These are phyloP conservation scores for Atherinosoma microstoma DNA, from an alignment of 2,797 vertebrate genomes.

Conservation along the genomic window DNA sequence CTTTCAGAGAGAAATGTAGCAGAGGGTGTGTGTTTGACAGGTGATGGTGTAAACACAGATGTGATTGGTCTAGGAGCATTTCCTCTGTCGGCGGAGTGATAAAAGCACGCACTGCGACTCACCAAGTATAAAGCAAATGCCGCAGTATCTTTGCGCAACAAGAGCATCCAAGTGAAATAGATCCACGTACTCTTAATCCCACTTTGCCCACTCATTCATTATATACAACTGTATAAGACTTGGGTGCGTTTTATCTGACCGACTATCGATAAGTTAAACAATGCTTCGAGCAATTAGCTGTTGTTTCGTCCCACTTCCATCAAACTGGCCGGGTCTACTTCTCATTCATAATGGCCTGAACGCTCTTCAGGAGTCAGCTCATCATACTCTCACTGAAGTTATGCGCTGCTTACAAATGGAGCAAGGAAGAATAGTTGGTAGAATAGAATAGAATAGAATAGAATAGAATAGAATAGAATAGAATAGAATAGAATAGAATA, in stretches of 20 bases:
- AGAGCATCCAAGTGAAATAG: constrained; percentile 72
- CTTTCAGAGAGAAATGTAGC: constrained; percentile 74
- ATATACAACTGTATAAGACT: accelerated
- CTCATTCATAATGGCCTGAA: constrained; percentile 72
- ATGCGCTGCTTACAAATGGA: not conserved
- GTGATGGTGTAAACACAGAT: constrained; percentile 82
- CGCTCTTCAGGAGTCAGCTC: constrained; percentile 22
- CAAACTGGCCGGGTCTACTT: constrained; percentile 77
- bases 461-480: not conserved
- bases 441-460: not conserved
- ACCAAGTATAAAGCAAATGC: constrained; percentile 71
- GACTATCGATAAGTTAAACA: not conserved
- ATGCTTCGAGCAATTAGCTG: not conserved
- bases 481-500: too few relatives aligned
- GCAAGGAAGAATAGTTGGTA: not conserved
- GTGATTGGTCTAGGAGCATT: constrained; percentile 79
- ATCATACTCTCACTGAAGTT: not conserved
- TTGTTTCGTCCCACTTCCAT: constrained; percentile 21
- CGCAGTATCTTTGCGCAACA: constrained; percentile 80
- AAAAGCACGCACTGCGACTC: constrained; percentile 60
- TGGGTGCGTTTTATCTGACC: accelerated
- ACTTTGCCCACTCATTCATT: accelerated
- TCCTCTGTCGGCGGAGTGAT: constrained; percentile 74
- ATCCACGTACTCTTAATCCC: not conserved
- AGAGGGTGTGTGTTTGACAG: constrained; percentile 76